Evolutionary conservation across 2,113 vertebrate species (phyloP), one percentile per base, ranked within the genome.

Genomic region (Falco punctatus): DNA sequence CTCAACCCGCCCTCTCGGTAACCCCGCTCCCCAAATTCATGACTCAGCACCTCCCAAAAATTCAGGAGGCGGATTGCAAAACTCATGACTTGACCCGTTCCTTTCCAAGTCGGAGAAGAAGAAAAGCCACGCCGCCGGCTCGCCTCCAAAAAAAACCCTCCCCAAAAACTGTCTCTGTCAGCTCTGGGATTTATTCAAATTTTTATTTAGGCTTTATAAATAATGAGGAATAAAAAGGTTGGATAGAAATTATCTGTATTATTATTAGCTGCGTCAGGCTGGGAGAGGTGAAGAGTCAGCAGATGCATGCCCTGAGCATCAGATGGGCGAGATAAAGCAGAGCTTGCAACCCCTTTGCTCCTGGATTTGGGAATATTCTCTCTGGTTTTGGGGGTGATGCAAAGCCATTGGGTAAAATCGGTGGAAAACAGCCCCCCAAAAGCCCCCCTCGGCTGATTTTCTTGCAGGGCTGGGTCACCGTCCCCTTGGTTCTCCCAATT

Each of bases 341-440:
- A 2, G 4, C n/a, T 32, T 15, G 4, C 66, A 67, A 24, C 15
- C 38, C 42, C 24, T 78, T 87, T 5, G 26, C 78, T 44, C 8
- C 0, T 4, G 54, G 91, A 16, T 88, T 72, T 83, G 62, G 67
- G 44, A 23, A n/a, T n/a, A 3, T 46, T 83, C 20, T 51, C 22
- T 52, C 26, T 10, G 0, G 5, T 78, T 91, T 54, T 0, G 15
- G 57, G 35, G 20, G 6, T 4, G 44, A 23, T 4, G 14, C 11
- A 28, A 85, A 67, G 27, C n/a, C 0, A 0, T 15, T 4, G 32
- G 21, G 12, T n/a, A 21, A 81, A 86, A 51, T 6, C 0, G 0
- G 30, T 26, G 11, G 64, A 21, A 79, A 92, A 81, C 0, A 65
- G 42, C 28, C 20, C 83, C 61, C 35, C 32, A 2, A 15, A 44